Base-by-base conservation (phyloP, 2,888 invertebrate species). In the Salpingus planirostris region DNA sequence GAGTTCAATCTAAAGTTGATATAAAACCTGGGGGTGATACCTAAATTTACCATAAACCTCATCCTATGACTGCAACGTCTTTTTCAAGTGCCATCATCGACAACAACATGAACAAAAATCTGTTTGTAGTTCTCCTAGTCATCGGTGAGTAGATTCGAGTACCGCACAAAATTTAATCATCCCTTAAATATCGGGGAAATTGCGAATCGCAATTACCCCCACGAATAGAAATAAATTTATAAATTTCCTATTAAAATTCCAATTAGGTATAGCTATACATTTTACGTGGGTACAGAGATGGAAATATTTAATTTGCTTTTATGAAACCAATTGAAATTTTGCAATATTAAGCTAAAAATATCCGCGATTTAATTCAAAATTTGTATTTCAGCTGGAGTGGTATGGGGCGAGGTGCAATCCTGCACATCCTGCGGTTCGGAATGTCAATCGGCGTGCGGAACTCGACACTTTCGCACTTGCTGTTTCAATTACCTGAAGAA, bases 401-500 rank as follows among this genome's bases (percentile, higher is more conserved):
- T 70, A 1, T 70, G 69, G 66, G 70, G 71, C 6, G 70, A 73
- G n/a, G 67, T 66, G 0, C 57, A 75, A n/a, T 71, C 76, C 1
- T 81, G 80, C 47, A 75, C 76, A 49, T 77, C 78, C 2, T 81
- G 81, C 44, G 81, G 80, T 2, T 67, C 71, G 3, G 79, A 80
- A 56, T 81, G 81, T 43, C 66, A 72, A 7, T 65, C 73, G 0
- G 74, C 78, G 0, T 81, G 81, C 44, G 80, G 81, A 2, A 80
- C 80, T 1, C 66, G 78, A 2, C 74, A 76, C 50, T 81, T 81
- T 60, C 65, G 80, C 2, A 73, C 78, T 0, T 81, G 81, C 58
- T 81, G 82, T 57, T 80, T 78, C 67, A 81, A 81, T 62, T 81
- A 80, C 50, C 60, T 80, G 46, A 71, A 71, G 40, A 76, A 74